Percentiles rank a stretch among this genome's conserved stretches.
Evolutionary conservation across 2,113 vertebrate species (phyloP).

Genomic region (Colistium nudipinnis): DNA sequence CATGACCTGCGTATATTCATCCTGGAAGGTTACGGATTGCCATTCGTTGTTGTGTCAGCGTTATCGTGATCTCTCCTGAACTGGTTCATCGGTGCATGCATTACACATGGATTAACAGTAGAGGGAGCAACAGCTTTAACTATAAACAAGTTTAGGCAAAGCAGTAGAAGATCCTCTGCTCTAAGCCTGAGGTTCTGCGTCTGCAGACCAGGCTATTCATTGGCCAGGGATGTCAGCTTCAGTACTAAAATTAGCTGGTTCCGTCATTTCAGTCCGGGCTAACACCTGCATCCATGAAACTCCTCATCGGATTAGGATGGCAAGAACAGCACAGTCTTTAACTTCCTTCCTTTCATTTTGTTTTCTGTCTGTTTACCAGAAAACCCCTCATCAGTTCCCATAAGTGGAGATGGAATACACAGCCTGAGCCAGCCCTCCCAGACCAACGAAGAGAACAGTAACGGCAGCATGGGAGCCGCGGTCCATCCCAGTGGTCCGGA

Average conservation of each 20-base stretch:
- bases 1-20: neutral
- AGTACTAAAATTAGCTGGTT: neutral
- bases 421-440: slow-evolving; percentile 82
- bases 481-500: slow-evolving; percentile 82
- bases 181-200: neutral
- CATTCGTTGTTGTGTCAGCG: neutral
- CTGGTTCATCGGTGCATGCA: slow-evolving; percentile 21
- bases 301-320: neutral
- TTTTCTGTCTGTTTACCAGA: slow-evolving; percentile 38
- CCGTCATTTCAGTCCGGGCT: neutral
- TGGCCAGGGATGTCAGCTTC: neutral
- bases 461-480: slow-evolving; percentile 59
- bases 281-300: neutral
- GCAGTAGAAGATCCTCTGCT: neutral
- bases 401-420: slow-evolving; percentile 79
- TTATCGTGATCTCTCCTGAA: slow-evolving; percentile 2
- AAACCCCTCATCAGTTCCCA: slow-evolving; percentile 56
- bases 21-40: neutral
- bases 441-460: slow-evolving; percentile 84
- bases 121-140: slow-evolving; percentile 62
- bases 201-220: neutral
- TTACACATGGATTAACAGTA: slow-evolving; percentile 38
- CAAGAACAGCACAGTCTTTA: neutral
- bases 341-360: too few species aligned
- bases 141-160: neutral